Conservation (phyloP, 2,113 vertebrate genomes). For the Ramphastos sulfuratus region DNA sequence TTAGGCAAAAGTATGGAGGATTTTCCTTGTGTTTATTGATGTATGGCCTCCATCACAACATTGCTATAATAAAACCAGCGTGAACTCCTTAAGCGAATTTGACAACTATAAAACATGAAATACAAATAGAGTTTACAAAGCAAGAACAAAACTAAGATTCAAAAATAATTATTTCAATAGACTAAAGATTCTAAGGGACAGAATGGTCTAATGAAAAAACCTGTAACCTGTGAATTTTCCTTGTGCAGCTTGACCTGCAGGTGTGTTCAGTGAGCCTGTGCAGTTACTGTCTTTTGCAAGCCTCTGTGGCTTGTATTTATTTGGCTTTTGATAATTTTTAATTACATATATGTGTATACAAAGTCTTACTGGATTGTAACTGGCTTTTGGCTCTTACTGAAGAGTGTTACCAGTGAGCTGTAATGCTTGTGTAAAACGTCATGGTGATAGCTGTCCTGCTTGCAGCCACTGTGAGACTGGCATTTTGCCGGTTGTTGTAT, state of each 20-base stretch:
- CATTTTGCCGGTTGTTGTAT: neutral
- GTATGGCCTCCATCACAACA: neutral
- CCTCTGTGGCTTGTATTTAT: neutral
- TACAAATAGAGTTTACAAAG: neutral
- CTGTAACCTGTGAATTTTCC: neutral
- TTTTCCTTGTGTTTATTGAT: neutral
- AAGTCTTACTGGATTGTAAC: neutral
- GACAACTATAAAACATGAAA: neutral
- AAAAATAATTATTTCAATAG: neutral
- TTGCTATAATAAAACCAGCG: neutral
- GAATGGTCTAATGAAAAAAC: neutral
- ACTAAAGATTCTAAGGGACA: neutral
- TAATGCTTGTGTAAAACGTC: neutral
- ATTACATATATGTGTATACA: neutral
- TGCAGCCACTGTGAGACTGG: neutral
- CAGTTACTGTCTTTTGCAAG: neutral
- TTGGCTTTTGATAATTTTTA: neutral
- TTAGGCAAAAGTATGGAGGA: neutral
- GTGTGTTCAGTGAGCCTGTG: neutral
- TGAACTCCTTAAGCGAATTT: neutral
- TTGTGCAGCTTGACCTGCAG: neutral
- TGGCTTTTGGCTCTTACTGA: neutral
- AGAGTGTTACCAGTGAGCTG: neutral
- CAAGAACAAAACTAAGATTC: neutral
- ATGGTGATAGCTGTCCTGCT: neutral